Evolutionary conservation across 2,888 invertebrate genomes (phyloP).

Genomic region (Sialis fuliginosa): DNA sequence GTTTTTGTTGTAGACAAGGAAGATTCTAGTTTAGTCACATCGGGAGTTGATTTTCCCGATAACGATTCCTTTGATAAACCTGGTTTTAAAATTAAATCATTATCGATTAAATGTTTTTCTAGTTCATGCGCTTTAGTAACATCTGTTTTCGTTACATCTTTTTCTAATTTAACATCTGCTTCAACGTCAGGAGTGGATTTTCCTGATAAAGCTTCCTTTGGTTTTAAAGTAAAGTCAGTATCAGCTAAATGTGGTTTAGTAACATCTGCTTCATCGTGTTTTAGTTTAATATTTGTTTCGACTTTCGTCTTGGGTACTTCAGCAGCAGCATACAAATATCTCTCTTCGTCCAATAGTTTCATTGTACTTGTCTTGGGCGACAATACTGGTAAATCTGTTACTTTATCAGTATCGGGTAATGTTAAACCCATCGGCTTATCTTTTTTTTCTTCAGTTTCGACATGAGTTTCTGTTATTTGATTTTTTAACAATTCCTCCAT

Average conservation of each 20-base stretch:
- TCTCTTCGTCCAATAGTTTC: constrained; percentile 15
- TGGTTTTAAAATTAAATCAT: background rate
- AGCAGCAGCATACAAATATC: constrained; percentile 4
- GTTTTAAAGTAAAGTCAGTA: constrained; percentile 10
- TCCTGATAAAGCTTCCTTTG: constrained; percentile 8
- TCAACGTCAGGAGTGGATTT: constrained; percentile 7
- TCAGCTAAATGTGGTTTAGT: background rate
- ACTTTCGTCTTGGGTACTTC: constrained; percentile 1
- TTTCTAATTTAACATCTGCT: constrained; percentile 1
- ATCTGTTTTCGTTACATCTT: constrained; percentile 4
- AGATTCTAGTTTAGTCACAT: too few species aligned
- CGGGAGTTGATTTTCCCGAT: too few species aligned
- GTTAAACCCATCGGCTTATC: constrained; percentile 31
- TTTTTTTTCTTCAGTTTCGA: constrained; percentile 13
- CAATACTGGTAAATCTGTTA: constrained; percentile 9
- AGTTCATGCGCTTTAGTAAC: constrained; percentile 3
- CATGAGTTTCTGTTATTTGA: background rate
- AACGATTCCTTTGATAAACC: too few species aligned
- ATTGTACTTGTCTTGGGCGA: constrained; percentile 7
- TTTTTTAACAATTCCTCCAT: constrained; percentile 6
- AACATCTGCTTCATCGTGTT: background rate
- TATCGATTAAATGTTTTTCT: background rate
- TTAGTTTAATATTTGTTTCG: background rate
- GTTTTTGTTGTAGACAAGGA: too few species aligned
- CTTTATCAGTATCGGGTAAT: constrained; percentile 17